Conservation (phyloP, 2,888 invertebrate species). For the Miltochrista miniata region DNA sequence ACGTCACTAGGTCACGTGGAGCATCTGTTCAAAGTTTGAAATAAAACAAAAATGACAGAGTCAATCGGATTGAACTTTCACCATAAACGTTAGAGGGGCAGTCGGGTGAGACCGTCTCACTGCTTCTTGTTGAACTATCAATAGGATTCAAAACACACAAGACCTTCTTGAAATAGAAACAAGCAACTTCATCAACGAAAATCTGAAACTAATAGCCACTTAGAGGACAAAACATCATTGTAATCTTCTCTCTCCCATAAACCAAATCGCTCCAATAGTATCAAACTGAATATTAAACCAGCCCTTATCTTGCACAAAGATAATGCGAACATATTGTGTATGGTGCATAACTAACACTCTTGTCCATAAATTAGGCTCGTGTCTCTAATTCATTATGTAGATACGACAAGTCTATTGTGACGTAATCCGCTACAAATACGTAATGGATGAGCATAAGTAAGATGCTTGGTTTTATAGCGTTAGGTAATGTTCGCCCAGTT, state of each 20-base stretch:
- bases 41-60: too few species aligned
- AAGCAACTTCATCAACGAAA: neutral
- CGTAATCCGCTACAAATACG: constrained; percentile 20
- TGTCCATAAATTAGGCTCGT: constrained; percentile 36
- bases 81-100: too few species aligned
- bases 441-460: too few species aligned
- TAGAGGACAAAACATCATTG: neutral
- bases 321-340: constrained; percentile 33
- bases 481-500: too few species aligned
- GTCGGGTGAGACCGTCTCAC: too few species aligned
- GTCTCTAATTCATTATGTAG: constrained; percentile 38
- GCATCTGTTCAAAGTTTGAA: too few species aligned
- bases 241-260: constrained; percentile 5
- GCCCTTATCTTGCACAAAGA: constrained; percentile 23
- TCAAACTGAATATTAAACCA: constrained; percentile 24
- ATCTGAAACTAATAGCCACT: neutral
- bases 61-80: too few species aligned
- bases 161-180: too few species aligned
- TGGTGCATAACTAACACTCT: constrained; percentile 25
- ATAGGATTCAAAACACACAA: too few species aligned
- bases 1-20: too few species aligned
- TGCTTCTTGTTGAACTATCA: too few species aligned
- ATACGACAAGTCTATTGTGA: constrained; percentile 29
- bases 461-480: too few species aligned
- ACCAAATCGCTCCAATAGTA: constrained; percentile 11